phyloP scores from a whole-genome alignment of 2,888 invertebrate genomes.

The Cephonodes hylas region DNA sequence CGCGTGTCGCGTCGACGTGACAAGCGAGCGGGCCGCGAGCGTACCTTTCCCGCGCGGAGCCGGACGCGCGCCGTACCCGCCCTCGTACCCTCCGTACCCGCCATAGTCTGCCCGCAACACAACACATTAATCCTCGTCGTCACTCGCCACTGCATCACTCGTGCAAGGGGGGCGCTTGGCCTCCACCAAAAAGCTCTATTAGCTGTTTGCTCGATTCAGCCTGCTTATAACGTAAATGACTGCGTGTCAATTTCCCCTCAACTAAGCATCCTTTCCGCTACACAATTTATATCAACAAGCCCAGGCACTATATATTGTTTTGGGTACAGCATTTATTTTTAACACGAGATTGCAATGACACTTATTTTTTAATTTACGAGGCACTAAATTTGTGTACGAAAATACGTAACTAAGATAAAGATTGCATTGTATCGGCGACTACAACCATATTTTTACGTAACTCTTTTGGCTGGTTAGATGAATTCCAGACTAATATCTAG shows the following conservation, averaged over 20 bases:
- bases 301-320: neutral
- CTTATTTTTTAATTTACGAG: neutral
- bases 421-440: no score
- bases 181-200: neutral
- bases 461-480: neutral
- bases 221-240: neutral
- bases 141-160: constrained; percentile 38
- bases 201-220: neutral
- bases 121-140: constrained; percentile 72
- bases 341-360: neutral
- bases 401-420: neutral
- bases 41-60: constrained; percentile 95
- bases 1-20: constrained; percentile 18
- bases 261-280: no score
- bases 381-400: neutral
- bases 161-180: constrained; percentile 13
- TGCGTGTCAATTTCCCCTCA: neutral
- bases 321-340: neutral
- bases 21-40: constrained; percentile 41
- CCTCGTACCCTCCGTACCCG: constrained; percentile 93
- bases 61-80: constrained; percentile 93
- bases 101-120: constrained; percentile 89
- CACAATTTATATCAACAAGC: neutral
- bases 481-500: neutral
- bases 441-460: neutral